phyloP scores from a whole-genome alignment of 2,113 vertebrate genomes.

The Menura novaehollandiae region DNA sequence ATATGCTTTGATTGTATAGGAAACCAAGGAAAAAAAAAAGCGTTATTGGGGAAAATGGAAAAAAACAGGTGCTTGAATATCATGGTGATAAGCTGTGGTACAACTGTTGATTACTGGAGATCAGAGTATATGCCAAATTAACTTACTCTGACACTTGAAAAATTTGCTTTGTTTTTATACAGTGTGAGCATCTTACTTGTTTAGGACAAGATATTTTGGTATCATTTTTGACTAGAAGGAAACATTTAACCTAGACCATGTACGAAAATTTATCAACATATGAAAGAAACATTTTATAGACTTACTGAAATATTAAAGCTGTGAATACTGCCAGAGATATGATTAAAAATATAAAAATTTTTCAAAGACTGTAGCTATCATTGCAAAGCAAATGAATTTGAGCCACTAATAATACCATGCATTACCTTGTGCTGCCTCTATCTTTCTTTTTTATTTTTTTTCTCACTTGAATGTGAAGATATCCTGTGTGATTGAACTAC shows the following conservation, averaged over 20 bases:
- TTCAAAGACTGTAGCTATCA: background rate
- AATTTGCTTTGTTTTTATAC: background rate
- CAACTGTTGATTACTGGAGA: background rate
- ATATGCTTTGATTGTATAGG: background rate
- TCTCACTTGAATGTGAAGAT: slow-evolving; percentile 60
- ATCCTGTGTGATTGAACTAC: slow-evolving; percentile 60
- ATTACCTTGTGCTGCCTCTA: background rate
- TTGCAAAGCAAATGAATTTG: background rate
- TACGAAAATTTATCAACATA: background rate
- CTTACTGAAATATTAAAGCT: background rate
- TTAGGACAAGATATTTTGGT: background rate
- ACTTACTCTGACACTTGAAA: background rate
- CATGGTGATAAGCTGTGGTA: background rate
- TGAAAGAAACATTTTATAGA: background rate
- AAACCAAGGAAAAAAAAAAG: background rate
- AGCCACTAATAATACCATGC: background rate
- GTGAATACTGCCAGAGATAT: background rate
- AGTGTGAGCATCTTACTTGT: background rate
- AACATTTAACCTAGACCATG: background rate
- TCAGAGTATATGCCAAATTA: background rate
- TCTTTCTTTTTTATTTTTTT: slow-evolving; percentile 30
- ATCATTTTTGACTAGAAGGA: background rate
- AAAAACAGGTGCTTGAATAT: background rate
- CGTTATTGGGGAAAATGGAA: background rate
- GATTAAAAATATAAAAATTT: background rate